These are phyloP conservation scores for Drosophila niveifrons DNA, from an alignment of 2,888 invertebrate species.

Conservation along the genomic window DNA sequence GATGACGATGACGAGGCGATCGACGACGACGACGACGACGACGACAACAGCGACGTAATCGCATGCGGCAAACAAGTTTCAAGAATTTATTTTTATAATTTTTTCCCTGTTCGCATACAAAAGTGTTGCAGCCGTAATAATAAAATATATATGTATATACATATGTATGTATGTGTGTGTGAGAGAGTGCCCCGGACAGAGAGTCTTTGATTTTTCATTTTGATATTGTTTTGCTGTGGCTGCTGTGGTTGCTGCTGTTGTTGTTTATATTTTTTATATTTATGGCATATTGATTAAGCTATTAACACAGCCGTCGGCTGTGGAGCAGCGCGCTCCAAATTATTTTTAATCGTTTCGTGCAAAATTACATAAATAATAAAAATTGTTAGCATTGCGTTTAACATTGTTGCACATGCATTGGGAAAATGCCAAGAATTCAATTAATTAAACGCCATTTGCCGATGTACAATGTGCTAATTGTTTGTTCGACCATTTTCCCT, in stretches of 20 bases:
- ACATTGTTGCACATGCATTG: constrained; percentile 32
- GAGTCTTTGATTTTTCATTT: constrained; percentile 53
- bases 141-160: constrained; percentile 43
- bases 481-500: constrained; percentile 16
- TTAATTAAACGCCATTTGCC: constrained; percentile 67
- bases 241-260: constrained; percentile 24
- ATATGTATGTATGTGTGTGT: no score
- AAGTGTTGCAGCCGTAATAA: constrained; percentile 72
- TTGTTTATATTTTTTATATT: constrained; percentile 56
- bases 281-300: constrained; percentile 81
- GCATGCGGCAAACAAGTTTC: constrained; percentile 77
- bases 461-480: constrained; percentile 59
- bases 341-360: constrained; percentile 49
- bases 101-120: constrained; percentile 63
- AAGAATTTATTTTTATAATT: constrained; percentile 76
- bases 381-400: constrained; percentile 59
- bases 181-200: constrained; percentile 43
- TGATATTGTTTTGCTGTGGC: constrained; percentile 32
- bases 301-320: constrained; percentile 72
- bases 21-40: constrained; percentile 49
- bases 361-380: constrained; percentile 58
- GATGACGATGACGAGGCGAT: constrained; percentile 69
- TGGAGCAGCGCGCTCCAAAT: constrained; percentile 65
- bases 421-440: constrained; percentile 63
- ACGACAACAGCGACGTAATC: constrained; percentile 66